Conservation (phyloP, 2,797 vertebrate species). For the Dryobates pubescens region DNA sequence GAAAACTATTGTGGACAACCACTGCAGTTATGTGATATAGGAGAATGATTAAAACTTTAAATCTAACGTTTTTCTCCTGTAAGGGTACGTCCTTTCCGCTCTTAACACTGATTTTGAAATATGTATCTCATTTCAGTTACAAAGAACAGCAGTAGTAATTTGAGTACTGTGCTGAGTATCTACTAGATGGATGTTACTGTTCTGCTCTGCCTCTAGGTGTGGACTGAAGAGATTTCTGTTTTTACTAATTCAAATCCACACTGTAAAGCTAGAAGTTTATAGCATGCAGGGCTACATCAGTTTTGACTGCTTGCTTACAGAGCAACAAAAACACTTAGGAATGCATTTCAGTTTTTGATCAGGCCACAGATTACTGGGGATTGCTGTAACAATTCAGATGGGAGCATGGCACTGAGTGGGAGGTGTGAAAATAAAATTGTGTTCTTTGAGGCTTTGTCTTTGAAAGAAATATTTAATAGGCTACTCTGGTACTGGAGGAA, state of each 20-base stretch:
- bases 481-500: not conserved
- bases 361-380: not conserved
- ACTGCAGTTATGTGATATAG: not conserved
- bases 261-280: not conserved
- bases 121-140: not conserved
- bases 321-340: not conserved
- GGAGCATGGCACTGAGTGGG: not conserved
- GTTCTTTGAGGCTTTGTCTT: not conserved
- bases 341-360: not conserved
- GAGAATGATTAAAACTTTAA: not conserved
- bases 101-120: not conserved
- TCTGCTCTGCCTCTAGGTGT: not conserved
- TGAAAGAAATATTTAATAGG: not conserved
- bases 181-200: not conserved
- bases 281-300: not conserved
- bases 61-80: not conserved
- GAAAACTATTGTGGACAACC: not conserved
- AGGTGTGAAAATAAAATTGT: not conserved
- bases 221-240: not conserved
- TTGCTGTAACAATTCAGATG: not conserved
- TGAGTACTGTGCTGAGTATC: not conserved
- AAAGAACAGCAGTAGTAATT: not conserved
- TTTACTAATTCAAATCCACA: not conserved
- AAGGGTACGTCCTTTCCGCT: not conserved
- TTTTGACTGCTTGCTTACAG: not conserved